Conservation (phyloP, 2,888 invertebrate species). For the Drosophila stalkeri region DNA sequence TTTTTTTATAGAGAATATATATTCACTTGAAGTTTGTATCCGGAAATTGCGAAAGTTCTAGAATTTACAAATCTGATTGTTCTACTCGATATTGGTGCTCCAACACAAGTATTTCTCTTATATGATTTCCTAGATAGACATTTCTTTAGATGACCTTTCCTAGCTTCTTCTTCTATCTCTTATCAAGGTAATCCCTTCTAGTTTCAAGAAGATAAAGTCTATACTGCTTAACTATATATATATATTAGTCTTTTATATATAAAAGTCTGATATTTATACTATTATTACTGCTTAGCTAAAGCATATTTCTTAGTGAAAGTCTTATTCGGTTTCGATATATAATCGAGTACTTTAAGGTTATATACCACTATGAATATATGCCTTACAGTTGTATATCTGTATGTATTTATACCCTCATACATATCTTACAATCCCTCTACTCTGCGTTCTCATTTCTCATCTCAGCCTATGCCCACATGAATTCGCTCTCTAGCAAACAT, state of each 20-base stretch:
- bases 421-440: neutral
- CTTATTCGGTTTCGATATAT: too few species aligned
- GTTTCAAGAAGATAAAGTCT: too few species aligned
- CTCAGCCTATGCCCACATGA: neutral
- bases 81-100: neutral
- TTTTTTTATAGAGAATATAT: neutral
- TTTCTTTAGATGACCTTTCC: neutral
- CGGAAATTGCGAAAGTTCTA: neutral
- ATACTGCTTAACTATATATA: too few species aligned
- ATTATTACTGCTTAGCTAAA: too few species aligned
- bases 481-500: slow-evolving; percentile 1
- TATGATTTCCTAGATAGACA: neutral
- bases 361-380: neutral
- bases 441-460: neutral
- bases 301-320: neutral
- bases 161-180: too few species aligned
- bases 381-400: neutral
- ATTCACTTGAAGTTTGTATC: neutral
- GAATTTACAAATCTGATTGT: neutral
- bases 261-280: too few species aligned
- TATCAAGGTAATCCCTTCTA: too few species aligned
- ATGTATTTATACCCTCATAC: neutral
- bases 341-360: too few species aligned
- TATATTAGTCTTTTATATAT: too few species aligned
- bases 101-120: neutral